Conservation (phyloP, 2,888 invertebrate species). For the Trichopoda pennipes region DNA sequence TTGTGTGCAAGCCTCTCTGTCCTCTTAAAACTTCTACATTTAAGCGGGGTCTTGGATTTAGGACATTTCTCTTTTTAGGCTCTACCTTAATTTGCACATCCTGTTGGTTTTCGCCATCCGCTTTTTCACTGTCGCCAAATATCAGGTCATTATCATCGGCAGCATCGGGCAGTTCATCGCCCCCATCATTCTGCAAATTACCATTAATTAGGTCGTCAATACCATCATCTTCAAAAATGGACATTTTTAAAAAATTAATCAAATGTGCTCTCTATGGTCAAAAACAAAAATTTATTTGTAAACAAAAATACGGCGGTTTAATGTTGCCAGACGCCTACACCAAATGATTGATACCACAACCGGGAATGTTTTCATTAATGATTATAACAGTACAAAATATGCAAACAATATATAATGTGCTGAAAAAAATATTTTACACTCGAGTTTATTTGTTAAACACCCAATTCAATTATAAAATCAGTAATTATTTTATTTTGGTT, state of each 20-base stretch:
- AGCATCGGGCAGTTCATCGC: conserved; percentile 82
- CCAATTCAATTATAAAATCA: too few relatives aligned
- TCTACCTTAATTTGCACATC: conserved; percentile 80
- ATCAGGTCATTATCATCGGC: conserved; percentile 75
- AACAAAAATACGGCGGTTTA: too few relatives aligned
- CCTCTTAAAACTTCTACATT: conserved; percentile 88
- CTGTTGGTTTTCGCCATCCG: conserved; percentile 81
- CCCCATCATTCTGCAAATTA: conserved; percentile 73
- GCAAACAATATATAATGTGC: too few relatives aligned
- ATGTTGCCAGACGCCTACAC: too few relatives aligned
- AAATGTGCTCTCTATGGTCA: too few relatives aligned
- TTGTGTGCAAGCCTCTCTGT: conserved; percentile 88
- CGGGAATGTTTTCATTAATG: too few relatives aligned
- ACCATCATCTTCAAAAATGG: conserved; percentile 76
- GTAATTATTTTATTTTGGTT: too few relatives aligned
- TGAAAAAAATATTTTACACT: too few relatives aligned
- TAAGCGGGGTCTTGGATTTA: conserved; percentile 86
- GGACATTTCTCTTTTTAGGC: conserved; percentile 83
- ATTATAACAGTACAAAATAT: too few relatives aligned
- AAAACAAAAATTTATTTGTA: not conserved
- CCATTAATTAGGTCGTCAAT: conserved; percentile 77
- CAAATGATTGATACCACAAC: too few relatives aligned
- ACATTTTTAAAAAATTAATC: conserved; percentile 70
- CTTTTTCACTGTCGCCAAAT: conserved; percentile 78
- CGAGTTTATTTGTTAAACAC: too few relatives aligned